Percentiles rank a stretch among this genome's conserved stretches.
phyloP scores from a whole-genome alignment of 2,797 vertebrate genomes.

The Acomys russatus region DNA sequence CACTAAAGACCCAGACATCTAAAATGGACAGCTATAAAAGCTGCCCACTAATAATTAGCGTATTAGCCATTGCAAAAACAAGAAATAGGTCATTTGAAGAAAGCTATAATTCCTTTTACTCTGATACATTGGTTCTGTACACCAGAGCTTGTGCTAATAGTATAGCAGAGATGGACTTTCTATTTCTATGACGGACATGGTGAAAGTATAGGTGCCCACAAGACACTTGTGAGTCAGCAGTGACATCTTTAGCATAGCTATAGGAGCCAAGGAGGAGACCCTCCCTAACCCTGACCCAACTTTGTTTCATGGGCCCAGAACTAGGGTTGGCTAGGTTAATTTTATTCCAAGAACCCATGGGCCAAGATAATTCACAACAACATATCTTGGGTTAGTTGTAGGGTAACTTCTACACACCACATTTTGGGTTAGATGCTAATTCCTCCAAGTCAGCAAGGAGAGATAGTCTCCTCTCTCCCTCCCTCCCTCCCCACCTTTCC shows the following conservation, averaged over 20 bases:
- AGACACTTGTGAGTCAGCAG: background rate
- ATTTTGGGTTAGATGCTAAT: background rate
- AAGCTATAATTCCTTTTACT: constrained; percentile 13
- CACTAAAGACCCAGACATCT: background rate
- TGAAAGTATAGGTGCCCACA: background rate
- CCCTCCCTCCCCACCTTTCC: too few species aligned
- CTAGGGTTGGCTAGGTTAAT: constrained; percentile 5
- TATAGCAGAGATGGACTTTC: background rate
- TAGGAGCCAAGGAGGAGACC: background rate
- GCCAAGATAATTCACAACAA: constrained; percentile 11
- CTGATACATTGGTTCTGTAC: background rate
- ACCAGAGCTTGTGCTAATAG: background rate
- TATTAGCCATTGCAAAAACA: constrained; percentile 24
- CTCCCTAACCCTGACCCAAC: background rate
- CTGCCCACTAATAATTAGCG: background rate
- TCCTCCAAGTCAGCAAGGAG: background rate
- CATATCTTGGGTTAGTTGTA: background rate
- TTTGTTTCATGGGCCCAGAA: background rate
- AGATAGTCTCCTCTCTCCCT: background rate
- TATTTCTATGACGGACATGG: background rate
- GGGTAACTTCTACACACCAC: background rate
- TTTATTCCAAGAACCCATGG: constrained; percentile 22
- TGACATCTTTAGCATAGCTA: constrained; percentile 14
- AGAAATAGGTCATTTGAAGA: background rate
- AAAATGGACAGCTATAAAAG: constrained; percentile 16